These are phyloP conservation scores for Sanderia malayensis DNA, from an alignment of 30 jellyfish, hydroid and myxozoan species.

Conservation along the genomic window DNA sequence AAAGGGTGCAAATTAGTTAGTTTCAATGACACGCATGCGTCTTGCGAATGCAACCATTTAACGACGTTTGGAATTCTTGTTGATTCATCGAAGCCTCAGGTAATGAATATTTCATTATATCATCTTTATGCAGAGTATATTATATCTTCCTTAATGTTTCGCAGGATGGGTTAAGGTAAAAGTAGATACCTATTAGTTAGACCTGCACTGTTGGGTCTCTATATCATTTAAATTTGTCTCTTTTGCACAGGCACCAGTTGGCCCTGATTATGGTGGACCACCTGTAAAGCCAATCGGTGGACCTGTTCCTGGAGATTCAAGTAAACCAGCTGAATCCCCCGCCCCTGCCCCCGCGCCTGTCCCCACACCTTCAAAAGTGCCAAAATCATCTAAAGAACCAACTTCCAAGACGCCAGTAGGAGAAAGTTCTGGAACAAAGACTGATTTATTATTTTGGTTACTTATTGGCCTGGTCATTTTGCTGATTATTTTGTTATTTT, in stretches of 20 bases:
- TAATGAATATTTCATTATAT: no score
- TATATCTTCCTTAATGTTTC: no score
- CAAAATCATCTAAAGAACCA: conserved; percentile 43
- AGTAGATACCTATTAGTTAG: no score
- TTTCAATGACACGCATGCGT: conserved; percentile 69
- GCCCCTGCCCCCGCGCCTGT: conserved; percentile 8
- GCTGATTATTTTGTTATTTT: conserved; percentile 58
- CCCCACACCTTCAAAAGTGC: conserved; percentile 35
- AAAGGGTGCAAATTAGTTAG: conserved; percentile 74
- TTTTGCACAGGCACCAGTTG: not conserved
- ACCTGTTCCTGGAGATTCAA: conserved; percentile 19
- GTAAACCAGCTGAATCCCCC: conserved; percentile 24
- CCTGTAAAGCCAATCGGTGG: not conserved
- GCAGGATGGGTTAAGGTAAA: no score
- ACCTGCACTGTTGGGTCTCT: no score
- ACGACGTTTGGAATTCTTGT: conserved; percentile 77
- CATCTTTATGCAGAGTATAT: no score
- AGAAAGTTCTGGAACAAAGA: conserved; percentile 38
- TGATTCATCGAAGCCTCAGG: conserved; percentile 76
- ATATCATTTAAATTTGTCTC: no score
- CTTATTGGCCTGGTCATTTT: conserved; percentile 57
- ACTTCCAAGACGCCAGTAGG: conserved; percentile 21
- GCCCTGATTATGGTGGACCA: not conserved
- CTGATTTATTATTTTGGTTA: conserved; percentile 37
- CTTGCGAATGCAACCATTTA: conserved; percentile 89